These are phyloP conservation scores for Arge pagana DNA, from an alignment of 2,888 invertebrate species.

Conservation along the genomic window DNA sequence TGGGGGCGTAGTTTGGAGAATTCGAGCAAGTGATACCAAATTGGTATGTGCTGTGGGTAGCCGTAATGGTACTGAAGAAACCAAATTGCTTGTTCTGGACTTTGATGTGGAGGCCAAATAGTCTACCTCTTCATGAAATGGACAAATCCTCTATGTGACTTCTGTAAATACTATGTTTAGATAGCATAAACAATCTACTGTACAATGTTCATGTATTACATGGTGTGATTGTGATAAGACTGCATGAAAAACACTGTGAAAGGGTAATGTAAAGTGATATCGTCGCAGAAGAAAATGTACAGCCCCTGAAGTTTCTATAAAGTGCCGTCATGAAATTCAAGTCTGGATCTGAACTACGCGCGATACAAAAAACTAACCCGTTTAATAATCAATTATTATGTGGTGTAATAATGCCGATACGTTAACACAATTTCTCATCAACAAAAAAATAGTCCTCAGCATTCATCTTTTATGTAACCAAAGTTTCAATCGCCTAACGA, in stretches of 20 bases:
- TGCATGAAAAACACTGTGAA: conserved; percentile 41
- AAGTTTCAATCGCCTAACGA: no score
- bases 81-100: conserved; percentile 95
- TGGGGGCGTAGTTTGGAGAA: conserved; percentile 99
- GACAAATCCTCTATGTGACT: conserved; percentile 37
- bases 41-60: conserved; percentile 98
- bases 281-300: not conserved
- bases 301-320: no score
- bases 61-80: conserved; percentile 98
- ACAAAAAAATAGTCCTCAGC: no score
- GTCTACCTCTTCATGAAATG: conserved; percentile 35
- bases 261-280: conserved; percentile 17
- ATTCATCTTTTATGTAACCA: no score
- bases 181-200: conserved; percentile 49
- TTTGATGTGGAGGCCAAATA: conserved; percentile 81
- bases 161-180: conserved; percentile 51
- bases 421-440: no score
- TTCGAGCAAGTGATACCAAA: conserved; percentile 93
- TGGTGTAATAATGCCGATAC: no score
- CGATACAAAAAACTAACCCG: no score
- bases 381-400: no score
- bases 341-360: no score
- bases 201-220: conserved; percentile 54
- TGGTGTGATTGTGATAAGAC: conserved; percentile 57
- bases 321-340: no score